Evolutionary conservation across 2,888 invertebrate genomes (phyloP), one percentile per base, ranked within the genome.

Genomic region (Creontiades dilutus): DNA sequence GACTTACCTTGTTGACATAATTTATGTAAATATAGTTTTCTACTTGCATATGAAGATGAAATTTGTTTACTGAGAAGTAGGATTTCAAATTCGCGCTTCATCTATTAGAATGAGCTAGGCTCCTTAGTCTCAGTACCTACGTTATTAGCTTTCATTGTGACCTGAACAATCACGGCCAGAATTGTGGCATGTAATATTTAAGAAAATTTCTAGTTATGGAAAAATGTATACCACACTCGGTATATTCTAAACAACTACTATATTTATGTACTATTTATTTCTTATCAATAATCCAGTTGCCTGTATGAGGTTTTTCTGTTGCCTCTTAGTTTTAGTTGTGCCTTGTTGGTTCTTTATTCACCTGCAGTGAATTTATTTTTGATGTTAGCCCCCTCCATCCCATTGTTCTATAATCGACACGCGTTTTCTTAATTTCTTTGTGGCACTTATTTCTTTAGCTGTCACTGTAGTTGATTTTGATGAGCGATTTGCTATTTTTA

Each of bases 391-490:
- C 76, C 37, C 37, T 37, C 37, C n/a, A 16, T 46, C 46, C 37
- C 37, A 16, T 80, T 37, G 78, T 80, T n/a, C 46, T 80, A 47
- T 80, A 47, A 48, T 23, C 82, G 47, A 82, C 55, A 52, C 55
- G 48, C 61, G 27, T 57, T 61, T 37, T 61, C 55, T 55, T 85
- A 48, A 28, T 57, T 57, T 85, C 37, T 28, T 28, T n/a, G 88
- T 76, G 88, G 78, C 88, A 88, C 78, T 78, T 47, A 76, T 86
- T 86, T 23, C 47, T 75, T 27, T 75, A 86, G 76, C 27, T 80
- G 78, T 88, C 88, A 88, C 78, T 12, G 76, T 88, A 78, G 88
- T 76, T 88, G 85, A 88, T 52, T 88, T 76, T 78, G 78, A 48
- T 78, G 80, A 68, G 75, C 85, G 85, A 85, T 61, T 85, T 61